Evolutionary conservation across 1,140 invertebrate species (phyloP), one percentile per base, ranked within the genome.

Genomic region (Drosophila kanapiae): DNA sequence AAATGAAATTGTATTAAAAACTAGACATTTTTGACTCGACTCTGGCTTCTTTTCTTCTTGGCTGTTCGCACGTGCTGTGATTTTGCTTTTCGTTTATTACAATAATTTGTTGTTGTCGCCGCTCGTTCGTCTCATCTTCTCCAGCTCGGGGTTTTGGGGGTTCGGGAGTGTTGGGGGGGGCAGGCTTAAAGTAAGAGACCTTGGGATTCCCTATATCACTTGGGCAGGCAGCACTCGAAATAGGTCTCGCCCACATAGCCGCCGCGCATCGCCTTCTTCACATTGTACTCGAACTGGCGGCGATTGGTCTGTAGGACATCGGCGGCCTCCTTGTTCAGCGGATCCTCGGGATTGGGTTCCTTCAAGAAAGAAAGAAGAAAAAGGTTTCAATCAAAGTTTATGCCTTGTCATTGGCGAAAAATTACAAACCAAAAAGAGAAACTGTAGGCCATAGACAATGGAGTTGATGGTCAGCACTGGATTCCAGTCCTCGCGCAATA

Each of bases 261-360:
- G 57, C 98, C 98, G 70, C 97, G 95, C 97, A 99, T 99, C 18
- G 98, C 98, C 94, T 98, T 98, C 65, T 96, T 95, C 37, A 99
- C 98, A 94, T 99, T 99, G 88, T 98, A 97, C 93, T 99, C 98
- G 93, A 99, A 99, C 61, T 98, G 94, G 85, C 98, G 95, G 93
- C 97, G 94, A 93, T 99, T 99, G 91, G 96, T 98, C 93, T 99
- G 98, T 62, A 99, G 94, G 37, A 99, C 98, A 93, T 99, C 98
- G 23, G 99, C 99, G n/a, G 99, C 99, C 94, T 99, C 98, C 94
- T 99, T 99, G 93, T 99, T 99, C 61, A 99, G 93, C 31, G 98
- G 99, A 94, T 99, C 99, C 94, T 99, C 98, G 14, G 98, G 98
- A 94, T 99, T 99, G 49, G 99, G 99, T 94, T 99, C 99, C 97